Evolutionary conservation across 2,797 vertebrate species (phyloP), one percentile per base, ranked within the genome.

Genomic region (Coregonus suidteri): DNA sequence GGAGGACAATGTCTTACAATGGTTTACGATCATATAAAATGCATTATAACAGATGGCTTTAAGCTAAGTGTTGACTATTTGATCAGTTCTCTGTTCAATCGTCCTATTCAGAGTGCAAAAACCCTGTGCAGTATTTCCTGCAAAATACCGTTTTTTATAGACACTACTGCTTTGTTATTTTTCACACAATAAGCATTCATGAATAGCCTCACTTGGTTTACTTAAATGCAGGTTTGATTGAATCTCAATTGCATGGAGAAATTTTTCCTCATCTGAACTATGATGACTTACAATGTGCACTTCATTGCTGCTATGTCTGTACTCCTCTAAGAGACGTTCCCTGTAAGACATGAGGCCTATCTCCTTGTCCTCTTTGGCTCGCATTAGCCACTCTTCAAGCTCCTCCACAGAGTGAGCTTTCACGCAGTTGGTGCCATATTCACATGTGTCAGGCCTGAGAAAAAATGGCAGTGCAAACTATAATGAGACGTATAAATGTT

Each of bases 331-430:
- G 18, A 98, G 90, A 14, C 77, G 82, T 52, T 95, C 94, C 78
- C 90, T 95, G 72, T 97, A 98, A 59, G 93, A 87, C 84, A 96
- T 81, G 0, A 97, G 92, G 52, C 96, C 96, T 0, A 90, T 95
- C 59, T 91, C 90, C 34, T 73, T 7, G 0, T 81, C 83, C 1
- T 87, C 85, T 72, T 78, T 85, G 14, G 80, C 77, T 65, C 96
- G 90, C 88, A 90, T 94, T 62, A 91, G 80, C 97, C 97, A 98
- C 84, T 98, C 97, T 84, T 92, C 85, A 70, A 97, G 92, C 77
- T 98, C 97, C 70, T 94, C 93, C 0, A 5, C 2, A 1, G 95
- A 96, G 77, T 94, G 0, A 3, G 96, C 97, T 80, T 92, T 92
- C 6, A 89, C 90, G 81, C 97, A 98, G 13, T 88, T 81, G 0